Base-by-base conservation (phyloP, 2,797 vertebrate genomes). In the Sebastes matsubarae region DNA sequence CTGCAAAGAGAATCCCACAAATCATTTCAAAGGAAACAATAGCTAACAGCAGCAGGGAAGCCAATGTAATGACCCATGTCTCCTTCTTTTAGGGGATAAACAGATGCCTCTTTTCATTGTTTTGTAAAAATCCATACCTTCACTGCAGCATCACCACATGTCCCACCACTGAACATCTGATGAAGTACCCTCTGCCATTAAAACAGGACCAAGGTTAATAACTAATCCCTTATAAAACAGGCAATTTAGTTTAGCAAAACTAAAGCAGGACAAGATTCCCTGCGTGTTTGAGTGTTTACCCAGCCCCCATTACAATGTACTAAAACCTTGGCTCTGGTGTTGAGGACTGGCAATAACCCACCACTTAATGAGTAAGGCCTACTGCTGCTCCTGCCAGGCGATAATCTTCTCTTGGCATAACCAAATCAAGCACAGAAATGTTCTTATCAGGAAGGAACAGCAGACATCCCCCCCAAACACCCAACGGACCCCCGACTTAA, bases 361-460 rank as follows among this genome's bases (percentile, higher is more conserved):
- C 86, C 89, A 89, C 92, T 93, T 94, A 94, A 94, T 94, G 93
- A 94, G 89, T 92, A 90, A 91, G 90, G 90, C 90, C 92, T 76
- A 88, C 80, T 85, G 87, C 92, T 84, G 88, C 89, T 88, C 87
- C 81, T 89, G 91, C 94, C 93, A 94, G 92, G 72, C 88, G 55
- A 93, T 95, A 94, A 95, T 95, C 93, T 94, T 92, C 82, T 90
- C 83, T 93, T 93, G 89, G 91, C 92, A 93, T 93, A 91, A 93
- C 90, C 88, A 82, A 94, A 93, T 92, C 91, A 92, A 94, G 89
- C 89, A 91, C 81, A 89, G 87, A 92, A 94, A 93, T 91, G 84
- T 93, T 92, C 93, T 94, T 95, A 94, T 95, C 93, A 89, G 91
- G 80, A 85, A 87, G 77, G 72, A 94, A 92, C 95, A 94, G 94